These are phyloP conservation scores for Potamilus streckersoni DNA, from an alignment of 1,140 invertebrate species.

Conservation along the genomic window DNA sequence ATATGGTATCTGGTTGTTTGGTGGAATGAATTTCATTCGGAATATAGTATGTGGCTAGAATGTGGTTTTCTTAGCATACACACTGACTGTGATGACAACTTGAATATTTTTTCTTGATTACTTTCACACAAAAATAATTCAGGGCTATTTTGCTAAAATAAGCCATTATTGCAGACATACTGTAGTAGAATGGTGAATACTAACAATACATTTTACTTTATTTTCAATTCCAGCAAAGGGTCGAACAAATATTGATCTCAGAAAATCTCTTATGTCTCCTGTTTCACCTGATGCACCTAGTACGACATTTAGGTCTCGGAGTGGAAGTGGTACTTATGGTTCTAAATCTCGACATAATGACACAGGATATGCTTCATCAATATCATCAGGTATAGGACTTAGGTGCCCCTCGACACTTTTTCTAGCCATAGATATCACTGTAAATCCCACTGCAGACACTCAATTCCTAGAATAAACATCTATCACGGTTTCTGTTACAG, in stretches of 20 bases:
- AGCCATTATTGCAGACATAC: neutral
- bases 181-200: neutral
- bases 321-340: conserved; percentile 50
- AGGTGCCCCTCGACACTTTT: neutral
- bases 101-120: neutral
- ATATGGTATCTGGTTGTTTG: too few species aligned
- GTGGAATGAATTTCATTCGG: too few species aligned
- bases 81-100: conserved; percentile 1
- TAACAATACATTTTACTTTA: conserved; percentile 16
- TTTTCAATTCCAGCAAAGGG: conserved; percentile 58
- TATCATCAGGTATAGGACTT: conserved; percentile 55
- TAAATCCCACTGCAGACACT: too few species aligned
- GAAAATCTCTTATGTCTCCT: conserved; percentile 52
- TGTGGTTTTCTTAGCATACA: conserved; percentile 2
- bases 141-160: conserved; percentile 2
- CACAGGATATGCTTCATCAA: conserved; percentile 58
- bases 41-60: too few species aligned
- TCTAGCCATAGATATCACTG: too few species aligned
- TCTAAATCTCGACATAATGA: conserved; percentile 53
- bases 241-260: conserved; percentile 62
- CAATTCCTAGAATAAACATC: neutral
- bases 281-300: conserved; percentile 34
- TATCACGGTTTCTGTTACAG: neutral
- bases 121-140: neutral
- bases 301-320: conserved; percentile 41